Evolutionary conservation across 1,140 invertebrate genomes (phyloP), one percentile per base, ranked within the genome.

Genomic region (Agrypnia vestita): DNA sequence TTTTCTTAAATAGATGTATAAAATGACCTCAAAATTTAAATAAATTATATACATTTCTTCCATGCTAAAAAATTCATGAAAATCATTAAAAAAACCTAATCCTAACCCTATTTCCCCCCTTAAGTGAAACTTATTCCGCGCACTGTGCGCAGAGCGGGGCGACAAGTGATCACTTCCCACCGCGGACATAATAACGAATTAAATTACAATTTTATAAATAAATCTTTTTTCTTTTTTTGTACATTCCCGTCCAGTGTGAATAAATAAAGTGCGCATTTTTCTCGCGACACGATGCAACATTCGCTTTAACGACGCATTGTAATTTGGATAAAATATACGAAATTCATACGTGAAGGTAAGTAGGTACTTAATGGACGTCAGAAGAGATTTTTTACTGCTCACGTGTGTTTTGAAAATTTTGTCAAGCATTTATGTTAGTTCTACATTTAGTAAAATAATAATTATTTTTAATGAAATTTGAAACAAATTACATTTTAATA

Each of bases 161-260:
- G 73, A 80, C 78, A 79, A 79, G 56, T 74, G 62, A 69, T 72
- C 72, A 76, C 67, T 80, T 71, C 79, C 61, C 79, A 76, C 61
- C 61, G 79, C 73, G 46, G 49, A 67, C 61, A 76, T 62, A 76
- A 72, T 76, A 56, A 51, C 46, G 73, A 80, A 80, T 80, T 80
- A 80, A 80, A 80, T 80, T 76, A 69, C 74, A 79, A 79, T 79
- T 79, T 79, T 43, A 44, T 72, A 55, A 79, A 79, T 79, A 74
- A 79, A 79, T 56, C 76, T 69, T 49, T 69, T 46, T 9, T 61
- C 17, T 74, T 25, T 56, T 7, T 72, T 4, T 64, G 35, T 59
- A n/a, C 35, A 64, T 44, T 64, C 61, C 61, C 10, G 46, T n/a
- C n/a, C 44, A 71, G 47, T 71, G 25, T 21, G 71, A 55, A 73